Evolutionary conservation across 2,113 vertebrate genomes (phyloP).

Genomic region (Nothobranchius kuhntae): DNA sequence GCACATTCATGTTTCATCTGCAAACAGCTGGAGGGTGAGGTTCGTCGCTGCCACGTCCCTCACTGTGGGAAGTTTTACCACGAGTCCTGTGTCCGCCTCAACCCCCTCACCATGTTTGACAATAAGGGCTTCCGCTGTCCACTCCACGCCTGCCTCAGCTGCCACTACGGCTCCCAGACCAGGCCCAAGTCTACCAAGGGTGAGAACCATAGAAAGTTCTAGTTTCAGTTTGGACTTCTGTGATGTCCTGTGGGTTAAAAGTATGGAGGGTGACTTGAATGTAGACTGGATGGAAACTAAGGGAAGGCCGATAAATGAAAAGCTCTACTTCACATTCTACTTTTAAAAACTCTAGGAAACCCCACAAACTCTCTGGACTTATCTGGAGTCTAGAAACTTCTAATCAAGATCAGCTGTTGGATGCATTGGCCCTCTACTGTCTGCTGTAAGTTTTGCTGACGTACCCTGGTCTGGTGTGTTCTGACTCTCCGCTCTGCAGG

Average conservation of each 20-base stretch:
- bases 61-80: slow-evolving; percentile 98
- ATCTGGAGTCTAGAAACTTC: too few species aligned
- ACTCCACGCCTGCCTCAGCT: slow-evolving; percentile 92
- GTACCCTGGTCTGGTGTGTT: background rate
- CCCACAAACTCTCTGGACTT: too few species aligned
- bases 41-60: slow-evolving; percentile 88
- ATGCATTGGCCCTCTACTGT: too few species aligned
- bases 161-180: slow-evolving; percentile 85
- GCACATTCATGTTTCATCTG: slow-evolving; percentile 91
- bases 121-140: slow-evolving; percentile 95
- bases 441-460: too few species aligned
- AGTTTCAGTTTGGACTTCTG: too few species aligned
- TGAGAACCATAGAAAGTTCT: slow-evolving; percentile 51
- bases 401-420: too few species aligned
- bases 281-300: too few species aligned
- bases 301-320: too few species aligned
- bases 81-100: slow-evolving; percentile 87
- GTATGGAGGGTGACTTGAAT: too few species aligned
- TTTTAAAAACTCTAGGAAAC: too few species aligned
- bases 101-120: slow-evolving; percentile 87
- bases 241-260: too few species aligned
- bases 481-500: slow-evolving; percentile 70
- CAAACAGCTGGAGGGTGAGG: slow-evolving; percentile 84
- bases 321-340: too few species aligned
- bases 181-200: slow-evolving; percentile 88